These are phyloP conservation scores for Hippocampus mohnikei DNA, from an alignment of 2,113 vertebrate species.

Conservation along the genomic window DNA sequence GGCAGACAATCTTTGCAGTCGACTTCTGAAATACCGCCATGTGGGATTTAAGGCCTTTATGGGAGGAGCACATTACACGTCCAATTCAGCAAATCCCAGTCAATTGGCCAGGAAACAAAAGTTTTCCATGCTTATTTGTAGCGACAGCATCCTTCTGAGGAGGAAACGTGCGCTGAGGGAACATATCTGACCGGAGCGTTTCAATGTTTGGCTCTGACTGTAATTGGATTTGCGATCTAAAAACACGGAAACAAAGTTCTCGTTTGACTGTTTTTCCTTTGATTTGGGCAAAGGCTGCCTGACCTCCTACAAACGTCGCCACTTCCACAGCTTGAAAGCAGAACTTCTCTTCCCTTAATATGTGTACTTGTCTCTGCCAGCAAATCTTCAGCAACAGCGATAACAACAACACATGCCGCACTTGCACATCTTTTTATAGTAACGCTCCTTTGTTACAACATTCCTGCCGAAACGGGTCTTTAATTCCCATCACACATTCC, in stretches of 20 bases:
- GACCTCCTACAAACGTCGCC: not conserved
- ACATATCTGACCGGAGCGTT: conserved; percentile 16
- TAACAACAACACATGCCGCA: conserved; percentile 29
- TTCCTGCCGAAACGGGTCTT: conserved; percentile 5
- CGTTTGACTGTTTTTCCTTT: not conserved
- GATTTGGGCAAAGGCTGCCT: no score
- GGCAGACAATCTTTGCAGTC: conserved; percentile 4
- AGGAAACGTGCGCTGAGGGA: conserved; percentile 28
- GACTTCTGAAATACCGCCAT: conserved; percentile 19
- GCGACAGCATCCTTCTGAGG: conserved; percentile 27
- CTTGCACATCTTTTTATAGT: conserved; percentile 34
- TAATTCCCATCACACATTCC: conserved; percentile 2
- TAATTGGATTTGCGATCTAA: conserved; percentile 18
- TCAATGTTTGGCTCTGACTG: conserved; percentile 19
- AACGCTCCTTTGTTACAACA: not conserved
- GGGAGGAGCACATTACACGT: not conserved
- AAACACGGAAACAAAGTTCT: not conserved
- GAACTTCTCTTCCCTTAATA: conserved; percentile 4
- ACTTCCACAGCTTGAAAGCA: not conserved
- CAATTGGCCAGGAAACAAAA: conserved; percentile 19
- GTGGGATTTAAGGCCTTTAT: conserved; percentile 7
- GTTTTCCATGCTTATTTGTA: conserved; percentile 16
- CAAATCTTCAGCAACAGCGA: conserved; percentile 1
- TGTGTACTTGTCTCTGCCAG: conserved; percentile 11
- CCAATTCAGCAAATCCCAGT: conserved; percentile 8